phyloP scores from a whole-genome alignment of 2,797 vertebrate genomes.

The Takifugu rubripes region DNA sequence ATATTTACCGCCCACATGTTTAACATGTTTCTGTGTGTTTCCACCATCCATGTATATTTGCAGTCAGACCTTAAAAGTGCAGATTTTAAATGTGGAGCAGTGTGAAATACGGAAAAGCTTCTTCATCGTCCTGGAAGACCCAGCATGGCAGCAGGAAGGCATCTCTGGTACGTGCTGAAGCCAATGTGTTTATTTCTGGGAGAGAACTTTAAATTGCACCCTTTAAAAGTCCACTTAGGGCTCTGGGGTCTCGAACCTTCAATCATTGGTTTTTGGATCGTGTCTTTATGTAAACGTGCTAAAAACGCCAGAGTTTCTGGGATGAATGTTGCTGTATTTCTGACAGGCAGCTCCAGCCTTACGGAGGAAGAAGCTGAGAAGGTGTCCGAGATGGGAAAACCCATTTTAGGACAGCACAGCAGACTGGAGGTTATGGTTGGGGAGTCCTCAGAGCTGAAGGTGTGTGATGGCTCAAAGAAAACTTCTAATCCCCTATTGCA shows the following conservation, averaged over 20 bases:
- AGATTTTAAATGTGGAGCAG: slow-evolving; percentile 87
- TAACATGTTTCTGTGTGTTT: background rate
- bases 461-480: slow-evolving; percentile 38
- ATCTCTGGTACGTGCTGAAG: slow-evolving; percentile 78
- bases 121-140: slow-evolving; percentile 88
- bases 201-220: too few relatives aligned
- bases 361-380: slow-evolving; percentile 84
- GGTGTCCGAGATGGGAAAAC: slow-evolving; percentile 89
- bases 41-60: slow-evolving; percentile 5
- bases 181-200: background rate
- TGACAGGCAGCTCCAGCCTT: slow-evolving; percentile 63
- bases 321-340: background rate
- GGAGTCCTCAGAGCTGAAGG: slow-evolving; percentile 91
- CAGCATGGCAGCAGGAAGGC: slow-evolving; percentile 89
- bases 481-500: too few relatives aligned
- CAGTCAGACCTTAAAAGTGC: slow-evolving; percentile 86
- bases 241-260: too few relatives aligned
- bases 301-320: background rate
- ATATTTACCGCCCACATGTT: too few relatives aligned
- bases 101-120: slow-evolving; percentile 94
- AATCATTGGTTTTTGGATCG: too few relatives aligned
- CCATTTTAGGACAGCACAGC: slow-evolving; percentile 84
- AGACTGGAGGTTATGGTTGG: slow-evolving; percentile 86
- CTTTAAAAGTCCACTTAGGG: too few relatives aligned
- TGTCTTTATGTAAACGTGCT: too few relatives aligned